Evolutionary conservation across 1,140 invertebrate genomes (phyloP), one percentile per base, ranked within the genome.

Genomic region (Heliconius congener): DNA sequence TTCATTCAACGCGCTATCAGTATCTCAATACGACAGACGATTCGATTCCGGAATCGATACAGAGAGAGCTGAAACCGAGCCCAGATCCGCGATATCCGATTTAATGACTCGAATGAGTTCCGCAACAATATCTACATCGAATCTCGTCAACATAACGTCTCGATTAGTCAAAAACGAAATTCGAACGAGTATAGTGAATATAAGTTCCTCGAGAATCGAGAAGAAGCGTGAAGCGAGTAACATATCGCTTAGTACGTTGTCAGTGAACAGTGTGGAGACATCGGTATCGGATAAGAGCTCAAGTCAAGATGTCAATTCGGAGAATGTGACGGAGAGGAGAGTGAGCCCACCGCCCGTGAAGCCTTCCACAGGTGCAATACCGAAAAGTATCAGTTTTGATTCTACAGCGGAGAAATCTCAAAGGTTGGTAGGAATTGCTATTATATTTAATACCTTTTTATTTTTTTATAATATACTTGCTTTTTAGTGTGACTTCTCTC

Each of bases 321-420:
- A 95, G 76, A 94, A 91, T 70, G 90, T 95, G 74, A 95, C 94
- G 8, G 94, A 95, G 86, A 73, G 93, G 16, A 71, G 93, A 1
- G 88, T 94, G 13, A 93, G 92, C 50, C 94, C 94, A 13, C 94
- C 94, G 70, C 88, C 92, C 0, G 83, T 90, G 9, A 97, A 97
- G 88, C 94, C 95, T 18, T 97, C 97, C 0, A 98, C 97, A 0
- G 98, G 97, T 8, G 97, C 97, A 1, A 98, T 98, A 88, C 97
- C 98, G 9, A 98, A 98, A 93, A 98, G 98, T 85, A 98, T 98
- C 82, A 98, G 97, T 87, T 98, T 98, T 87, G 98, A 98, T 94
- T 97, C 98, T 91, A 98, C 97, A 5, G 97, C 98, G 1, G 97
- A 98, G 86, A 97, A 98, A 81, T 96, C 96, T 3, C 97, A 97